Evolutionary conservation across 2,888 invertebrate genomes (phyloP).

Genomic region (Cantharis lateralis): DNA sequence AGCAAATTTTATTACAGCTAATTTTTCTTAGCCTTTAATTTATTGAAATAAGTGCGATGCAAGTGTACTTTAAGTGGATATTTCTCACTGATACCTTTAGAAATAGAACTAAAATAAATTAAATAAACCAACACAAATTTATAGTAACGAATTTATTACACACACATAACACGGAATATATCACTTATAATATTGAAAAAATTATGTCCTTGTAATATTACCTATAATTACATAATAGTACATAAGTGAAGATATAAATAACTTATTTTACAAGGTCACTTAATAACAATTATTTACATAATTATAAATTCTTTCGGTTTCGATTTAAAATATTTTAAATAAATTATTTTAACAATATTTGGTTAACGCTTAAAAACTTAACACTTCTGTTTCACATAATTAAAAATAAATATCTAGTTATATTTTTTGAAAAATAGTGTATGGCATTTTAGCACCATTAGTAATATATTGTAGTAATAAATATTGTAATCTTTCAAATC

Average conservation of each 20-base stretch:
- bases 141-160: slow-evolving; percentile 17
- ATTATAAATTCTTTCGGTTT: not conserved
- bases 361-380: not conserved
- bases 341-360: not conserved
- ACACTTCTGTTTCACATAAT: not conserved
- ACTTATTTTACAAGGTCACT: slow-evolving; percentile 25
- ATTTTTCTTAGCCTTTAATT: not conserved
- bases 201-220: not conserved
- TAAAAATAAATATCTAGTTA: not conserved
- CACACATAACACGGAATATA: slow-evolving; percentile 26
- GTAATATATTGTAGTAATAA: too few relatives aligned
- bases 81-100: too few relatives aligned
- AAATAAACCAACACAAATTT: not conserved
- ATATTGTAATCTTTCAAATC: not conserved
- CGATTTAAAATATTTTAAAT: slow-evolving; percentile 1
- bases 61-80: too few relatives aligned
- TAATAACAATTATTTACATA: slow-evolving; percentile 9
- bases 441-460: not conserved
- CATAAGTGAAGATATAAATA: slow-evolving; percentile 4
- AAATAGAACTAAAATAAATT: not conserved
- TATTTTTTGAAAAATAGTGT: not conserved
- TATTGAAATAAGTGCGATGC: too few relatives aligned
- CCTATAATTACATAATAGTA: not conserved
- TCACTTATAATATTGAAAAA: slow-evolving; percentile 19
- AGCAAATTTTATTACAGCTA: not conserved